Base-by-base conservation (phyloP, 2,888 invertebrate genomes). In the Ophioninae sp. region DNA sequence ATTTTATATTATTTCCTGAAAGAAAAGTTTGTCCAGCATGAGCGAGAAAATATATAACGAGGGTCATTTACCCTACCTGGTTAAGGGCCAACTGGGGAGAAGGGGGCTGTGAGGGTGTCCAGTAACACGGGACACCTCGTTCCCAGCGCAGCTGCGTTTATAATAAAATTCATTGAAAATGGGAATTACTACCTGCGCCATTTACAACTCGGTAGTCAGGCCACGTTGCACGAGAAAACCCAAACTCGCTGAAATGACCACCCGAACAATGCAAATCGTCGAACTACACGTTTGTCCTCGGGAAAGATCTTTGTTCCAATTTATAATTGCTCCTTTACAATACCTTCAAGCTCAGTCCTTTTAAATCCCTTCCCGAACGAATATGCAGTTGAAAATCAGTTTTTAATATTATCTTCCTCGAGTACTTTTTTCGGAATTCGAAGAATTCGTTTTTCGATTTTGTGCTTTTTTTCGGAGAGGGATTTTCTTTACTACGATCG, bases 161-260 rank as follows among this genome's bases (percentile, higher is more conserved):
- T 41, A 61, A 41, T 13, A 39, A 41, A 72, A 59, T 72, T 17
- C 39, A 72, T 72, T 72, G 59, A 59, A 59, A 72, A 39, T 59
- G 13, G 6, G 30, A 72, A 72, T 59, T 72, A 72, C 59, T 59
- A 72, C 71, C 71, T 39, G 59, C 51, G n/a, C 20, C 7, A 39
- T 72, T 41, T 37, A 39, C 20, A 71, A 59, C 39, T 39, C 44
- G 20, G 44, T 0, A 39, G 59, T 39, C 37, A 13, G 41, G 59
- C 20, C 20, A 22, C 22, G 8, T 30, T 22, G 6, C 2, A 59
- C 59, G 59, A 22, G 58, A 59, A 69, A 61, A 72, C 39, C 17
- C 17, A 22, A n/a, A 17, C 23, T 58, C 56, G 9, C 6, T 51
- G 51, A 51, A 10, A 71, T 37, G 3, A 58, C 23, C 10, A 5